A percentile compares a stretch with the other conserved stretches of the same genome.
Conservation (phyloP, 1,140 invertebrate species). For the Limonius californicus region DNA sequence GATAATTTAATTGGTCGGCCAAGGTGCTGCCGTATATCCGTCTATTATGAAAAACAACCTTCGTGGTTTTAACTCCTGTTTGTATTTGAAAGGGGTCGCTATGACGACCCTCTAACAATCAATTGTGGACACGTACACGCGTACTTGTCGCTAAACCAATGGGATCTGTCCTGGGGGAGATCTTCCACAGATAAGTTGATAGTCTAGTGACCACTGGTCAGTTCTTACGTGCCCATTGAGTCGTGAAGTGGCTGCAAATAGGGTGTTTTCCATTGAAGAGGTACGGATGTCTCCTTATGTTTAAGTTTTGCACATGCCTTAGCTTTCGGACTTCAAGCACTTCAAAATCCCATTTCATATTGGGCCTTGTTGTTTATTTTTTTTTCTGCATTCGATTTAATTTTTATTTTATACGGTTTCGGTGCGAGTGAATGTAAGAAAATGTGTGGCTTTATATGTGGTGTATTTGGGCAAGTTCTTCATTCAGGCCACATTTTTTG, state of each 20-base stretch:
- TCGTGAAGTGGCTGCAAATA: slow-evolving; percentile 25
- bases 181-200: slow-evolving; percentile 39
- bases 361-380: too few relatives aligned
- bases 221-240: slow-evolving; percentile 34
- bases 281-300: not conserved
- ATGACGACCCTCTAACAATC: slow-evolving; percentile 43
- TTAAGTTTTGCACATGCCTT: too few relatives aligned
- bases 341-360: too few relatives aligned
- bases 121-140: slow-evolving; percentile 42
- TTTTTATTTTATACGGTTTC: too few relatives aligned
- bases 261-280: not conserved
- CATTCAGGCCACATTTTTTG: too few relatives aligned
- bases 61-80: slow-evolving; percentile 25
- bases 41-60: slow-evolving; percentile 10
- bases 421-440: too few relatives aligned
- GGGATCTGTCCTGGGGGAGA: slow-evolving; percentile 34
- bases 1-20: not conserved
- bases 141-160: slow-evolving; percentile 31
- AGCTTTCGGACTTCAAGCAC: too few relatives aligned
- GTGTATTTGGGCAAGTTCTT: too few relatives aligned
- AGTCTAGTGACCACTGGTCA: slow-evolving; percentile 38
- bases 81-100: slow-evolving; percentile 41
- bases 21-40: not conserved
- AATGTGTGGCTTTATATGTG: too few relatives aligned
- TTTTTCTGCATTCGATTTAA: too few relatives aligned